phyloP scores from a whole-genome alignment of 2,888 invertebrate species.

The Scaptomyza parva region DNA sequence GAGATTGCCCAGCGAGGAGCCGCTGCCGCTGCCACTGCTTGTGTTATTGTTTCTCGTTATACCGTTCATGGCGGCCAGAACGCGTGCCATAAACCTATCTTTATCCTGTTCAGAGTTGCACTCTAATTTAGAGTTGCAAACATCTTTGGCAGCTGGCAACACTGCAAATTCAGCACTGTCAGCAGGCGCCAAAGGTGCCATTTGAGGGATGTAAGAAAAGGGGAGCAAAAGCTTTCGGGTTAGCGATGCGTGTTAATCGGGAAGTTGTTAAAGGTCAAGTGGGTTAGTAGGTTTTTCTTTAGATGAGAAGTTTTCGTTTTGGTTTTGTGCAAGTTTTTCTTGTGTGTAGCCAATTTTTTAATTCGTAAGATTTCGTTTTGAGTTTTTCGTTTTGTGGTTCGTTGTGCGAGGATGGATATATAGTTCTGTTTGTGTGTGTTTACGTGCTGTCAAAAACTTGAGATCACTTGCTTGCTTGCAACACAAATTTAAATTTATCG shows the following conservation, averaged over 20 bases:
- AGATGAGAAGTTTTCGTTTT: slow-evolving; percentile 17
- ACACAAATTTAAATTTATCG: slow-evolving; percentile 50
- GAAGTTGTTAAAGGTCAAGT: slow-evolving; percentile 4
- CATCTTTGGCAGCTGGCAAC: slow-evolving; percentile 34
- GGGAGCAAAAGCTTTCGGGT: slow-evolving; percentile 12
- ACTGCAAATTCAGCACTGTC: slow-evolving; percentile 61
- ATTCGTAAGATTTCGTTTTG: slow-evolving; percentile 45
- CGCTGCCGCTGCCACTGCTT: slow-evolving; percentile 57
- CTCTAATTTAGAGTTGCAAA: slow-evolving; percentile 31
- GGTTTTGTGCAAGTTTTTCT: slow-evolving; percentile 44
- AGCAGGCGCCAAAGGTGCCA: slow-evolving; percentile 72
- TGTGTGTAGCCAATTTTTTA: slow-evolving; percentile 28
- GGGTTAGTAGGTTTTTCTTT: slow-evolving; percentile 27
- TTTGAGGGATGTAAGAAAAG: slow-evolving; percentile 26
- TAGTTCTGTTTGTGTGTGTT: slow-evolving; percentile 10
- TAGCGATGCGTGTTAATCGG: slow-evolving; percentile 38
- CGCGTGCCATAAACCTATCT: slow-evolving; percentile 77
- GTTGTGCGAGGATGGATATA: slow-evolving; percentile 25
- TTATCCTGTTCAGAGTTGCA: slow-evolving; percentile 44
- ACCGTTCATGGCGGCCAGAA: slow-evolving; percentile 77
- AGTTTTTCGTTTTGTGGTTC: slow-evolving; percentile 35
- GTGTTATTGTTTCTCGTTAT: slow-evolving; percentile 44
- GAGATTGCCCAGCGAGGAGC: slow-evolving; percentile 65
- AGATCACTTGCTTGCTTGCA: slow-evolving; percentile 53
- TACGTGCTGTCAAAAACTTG: slow-evolving; percentile 67